Base-by-base conservation (phyloP, 2,888 invertebrate genomes). In the Iphiclides podalirius region DNA sequence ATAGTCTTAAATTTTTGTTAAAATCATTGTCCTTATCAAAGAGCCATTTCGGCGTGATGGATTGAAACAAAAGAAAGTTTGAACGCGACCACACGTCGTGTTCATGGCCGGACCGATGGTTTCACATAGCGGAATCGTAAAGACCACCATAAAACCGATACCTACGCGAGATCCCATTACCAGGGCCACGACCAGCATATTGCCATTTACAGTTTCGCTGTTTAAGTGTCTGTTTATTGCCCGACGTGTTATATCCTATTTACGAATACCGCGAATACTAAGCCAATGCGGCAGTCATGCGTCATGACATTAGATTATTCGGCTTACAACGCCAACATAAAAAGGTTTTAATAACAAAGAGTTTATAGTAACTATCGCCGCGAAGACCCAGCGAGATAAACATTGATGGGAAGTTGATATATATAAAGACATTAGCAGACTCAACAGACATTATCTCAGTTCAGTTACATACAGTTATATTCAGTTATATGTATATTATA, bases 121-220 rank as follows among this genome's bases (percentile, higher is more conserved):
- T 58, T 61, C 54, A 51, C 52, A 58, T 58, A 55, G 57, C 54
- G 52, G 47, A 59, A 65, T 77, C 80, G 74, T 82, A 82, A 82
- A 80, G 69, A 58, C 52, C 54, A 59, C 66, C 72, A 75, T 82
- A 81, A 82, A 79, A 64, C 53, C 57, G 68, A 72, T 69, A 70
- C 72, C 72, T 69, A 68, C 66, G 70, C 66, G 66, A 64, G 70
- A 74, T 70, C 71, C 76, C 67, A 76, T 78, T 75, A 74, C 72
- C 55, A 42, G 42, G 40, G 39, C 54, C 52, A 46, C 55, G 40
- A 55, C 59, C 50, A 53, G 53, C 57, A 52, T 67, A 67, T 68
- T 60, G 61, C 66, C 66, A 67, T 73, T 70, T 63, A 60, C 62
- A 56, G 60, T 70, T 66, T 64, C 67, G 66, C 61, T 66, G 67